These are phyloP conservation scores for Parazoanthus atlanticus DNA, from an alignment of 92 coral and sea anemone genomes.

Conservation along the genomic window DNA sequence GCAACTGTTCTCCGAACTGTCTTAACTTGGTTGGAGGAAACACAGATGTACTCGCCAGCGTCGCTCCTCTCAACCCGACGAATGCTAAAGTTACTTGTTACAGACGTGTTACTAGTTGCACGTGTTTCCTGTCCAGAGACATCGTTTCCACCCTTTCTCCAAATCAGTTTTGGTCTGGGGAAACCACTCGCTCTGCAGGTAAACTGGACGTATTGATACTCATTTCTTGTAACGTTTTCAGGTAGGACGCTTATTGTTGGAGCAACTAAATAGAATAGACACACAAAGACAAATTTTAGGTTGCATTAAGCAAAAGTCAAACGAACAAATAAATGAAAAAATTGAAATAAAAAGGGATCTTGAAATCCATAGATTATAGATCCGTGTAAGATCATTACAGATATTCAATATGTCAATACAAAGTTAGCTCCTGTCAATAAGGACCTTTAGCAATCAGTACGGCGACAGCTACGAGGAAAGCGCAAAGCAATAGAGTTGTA, in stretches of 20 bases:
- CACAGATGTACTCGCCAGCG: background rate
- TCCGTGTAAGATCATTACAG: too few species aligned
- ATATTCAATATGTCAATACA: too few species aligned
- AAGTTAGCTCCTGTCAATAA: too few species aligned
- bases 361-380: too few species aligned
- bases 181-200: background rate
- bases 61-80: background rate
- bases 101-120: background rate
- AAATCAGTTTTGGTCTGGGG: background rate
- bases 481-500: too few species aligned
- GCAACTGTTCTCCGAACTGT: too few species aligned
- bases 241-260: background rate
- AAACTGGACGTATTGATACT: background rate
- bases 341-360: too few species aligned
- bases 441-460: too few species aligned
- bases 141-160: background rate
- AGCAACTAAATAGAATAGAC: background rate
- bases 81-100: background rate
- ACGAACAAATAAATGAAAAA: too few species aligned
- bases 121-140: background rate
- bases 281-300: too few species aligned
- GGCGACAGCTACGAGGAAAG: too few species aligned
- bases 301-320: too few species aligned
- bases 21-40: background rate
- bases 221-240: background rate